A percentile compares a stretch with the other conserved stretches of the same genome.
These are phyloP conservation scores for Pocillopora grandis DNA, from an alignment of 92 coral and sea anemone genomes.

Conservation along the genomic window DNA sequence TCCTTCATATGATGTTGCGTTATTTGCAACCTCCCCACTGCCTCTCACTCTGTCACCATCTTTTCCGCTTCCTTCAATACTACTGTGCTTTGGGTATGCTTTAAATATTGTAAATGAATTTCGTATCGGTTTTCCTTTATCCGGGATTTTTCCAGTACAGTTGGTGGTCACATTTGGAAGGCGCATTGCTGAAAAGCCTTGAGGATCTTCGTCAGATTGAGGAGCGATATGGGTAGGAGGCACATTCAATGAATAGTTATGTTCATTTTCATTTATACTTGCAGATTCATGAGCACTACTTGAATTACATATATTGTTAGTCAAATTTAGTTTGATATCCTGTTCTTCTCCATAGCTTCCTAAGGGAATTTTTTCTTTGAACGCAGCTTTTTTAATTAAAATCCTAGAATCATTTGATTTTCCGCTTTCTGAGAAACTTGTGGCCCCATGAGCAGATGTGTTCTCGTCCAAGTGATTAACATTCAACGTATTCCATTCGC, in stretches of 20 bases:
- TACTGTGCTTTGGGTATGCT: background rate
- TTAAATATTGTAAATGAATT: background rate
- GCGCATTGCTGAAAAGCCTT: background rate
- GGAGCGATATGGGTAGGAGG: background rate
- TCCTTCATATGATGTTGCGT: no score
- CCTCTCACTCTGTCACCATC: background rate
- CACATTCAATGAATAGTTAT: background rate
- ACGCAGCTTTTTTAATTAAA: background rate
- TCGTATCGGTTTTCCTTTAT: background rate
- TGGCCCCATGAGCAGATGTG: background rate
- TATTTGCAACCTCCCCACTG: background rate
- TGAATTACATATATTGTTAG: background rate
- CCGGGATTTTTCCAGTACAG: no score
- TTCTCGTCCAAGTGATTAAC: background rate
- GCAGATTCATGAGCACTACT: background rate
- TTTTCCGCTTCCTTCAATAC: background rate
- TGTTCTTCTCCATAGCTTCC: background rate
- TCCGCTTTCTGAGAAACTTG: background rate
- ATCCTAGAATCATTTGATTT: background rate
- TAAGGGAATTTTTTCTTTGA: background rate
- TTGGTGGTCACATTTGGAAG: background rate
- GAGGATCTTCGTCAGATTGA: background rate
- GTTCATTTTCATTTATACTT: background rate
- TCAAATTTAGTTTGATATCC: background rate
- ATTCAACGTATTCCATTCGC: background rate